Evolutionary conservation across 2,113 vertebrate genomes (phyloP).

Genomic region (Chitala chitala): DNA sequence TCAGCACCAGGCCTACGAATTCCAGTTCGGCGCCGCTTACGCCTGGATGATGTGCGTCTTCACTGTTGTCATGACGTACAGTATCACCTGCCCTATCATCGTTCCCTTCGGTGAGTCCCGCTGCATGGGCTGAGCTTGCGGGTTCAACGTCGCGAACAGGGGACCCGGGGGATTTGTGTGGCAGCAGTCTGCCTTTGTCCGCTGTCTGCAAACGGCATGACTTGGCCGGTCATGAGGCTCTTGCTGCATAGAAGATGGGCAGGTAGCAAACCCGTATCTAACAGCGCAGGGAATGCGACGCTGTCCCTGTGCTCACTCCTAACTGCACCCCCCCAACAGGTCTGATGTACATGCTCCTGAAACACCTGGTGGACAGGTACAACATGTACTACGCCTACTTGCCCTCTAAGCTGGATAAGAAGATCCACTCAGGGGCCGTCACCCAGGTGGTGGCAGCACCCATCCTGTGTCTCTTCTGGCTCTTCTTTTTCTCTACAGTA

Average conservation of each 20-base stretch:
- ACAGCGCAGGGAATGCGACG: too few relatives aligned
- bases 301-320: too few relatives aligned
- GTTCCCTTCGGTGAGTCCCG: slow-evolving; percentile 83
- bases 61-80: slow-evolving; percentile 98
- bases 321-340: not conserved
- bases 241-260: too few relatives aligned
- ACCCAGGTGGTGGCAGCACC: slow-evolving; percentile 95
- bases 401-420: slow-evolving; percentile 94
- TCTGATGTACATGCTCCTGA: slow-evolving; percentile 92
- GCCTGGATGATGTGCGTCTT: slow-evolving; percentile 99
- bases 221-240: too few relatives aligned
- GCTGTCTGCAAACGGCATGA: too few relatives aligned
- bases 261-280: too few relatives aligned
- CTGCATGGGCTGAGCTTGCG: not conserved
- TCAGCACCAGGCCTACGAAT: slow-evolving; percentile 96
- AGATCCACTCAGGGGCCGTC: slow-evolving; percentile 92
- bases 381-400: slow-evolving; percentile 97
- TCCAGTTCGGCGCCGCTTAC: slow-evolving; percentile 93
- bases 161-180: too few relatives aligned
- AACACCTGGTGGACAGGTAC: slow-evolving; percentile 95
- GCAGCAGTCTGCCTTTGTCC: too few relatives aligned
- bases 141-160: not conserved
- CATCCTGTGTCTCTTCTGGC: slow-evolving; percentile 95
- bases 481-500: slow-evolving; percentile 91
- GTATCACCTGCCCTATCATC: slow-evolving; percentile 96